Evolutionary conservation across 1,140 invertebrate genomes (phyloP).

Genomic region (Globodera ellingtonae): DNA sequence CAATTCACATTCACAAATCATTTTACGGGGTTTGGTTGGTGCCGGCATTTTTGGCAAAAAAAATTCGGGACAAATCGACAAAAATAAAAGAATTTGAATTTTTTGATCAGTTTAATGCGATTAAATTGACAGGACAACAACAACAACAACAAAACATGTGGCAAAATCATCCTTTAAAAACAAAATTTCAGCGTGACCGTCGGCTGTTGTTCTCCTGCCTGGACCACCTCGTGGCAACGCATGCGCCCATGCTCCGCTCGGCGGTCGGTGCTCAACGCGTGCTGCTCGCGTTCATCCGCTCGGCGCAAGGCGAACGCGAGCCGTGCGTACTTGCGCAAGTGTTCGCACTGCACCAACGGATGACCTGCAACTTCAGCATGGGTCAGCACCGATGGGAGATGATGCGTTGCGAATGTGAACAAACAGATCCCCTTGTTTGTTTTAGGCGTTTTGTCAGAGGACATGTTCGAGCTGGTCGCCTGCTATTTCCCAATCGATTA

Average conservation of each 20-base stretch:
- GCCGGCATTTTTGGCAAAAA: too few relatives aligned
- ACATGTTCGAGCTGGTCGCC: constrained; percentile 55
- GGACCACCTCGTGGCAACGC: constrained; percentile 27
- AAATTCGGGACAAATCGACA: too few relatives aligned
- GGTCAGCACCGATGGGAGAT: constrained; percentile 19
- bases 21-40: too few relatives aligned
- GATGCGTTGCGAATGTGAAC: too few relatives aligned
- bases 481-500: constrained; percentile 57
- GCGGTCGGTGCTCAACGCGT: constrained; percentile 15
- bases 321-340: constrained; percentile 46
- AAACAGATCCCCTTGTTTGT: neutral
- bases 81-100: too few relatives aligned
- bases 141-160: too few relatives aligned
- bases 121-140: too few relatives aligned
- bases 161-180: neutral
- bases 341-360: constrained; percentile 34
- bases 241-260: constrained; percentile 1
- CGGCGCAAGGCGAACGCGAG: constrained; percentile 52
- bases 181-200: constrained; percentile 30
- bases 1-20: too few relatives aligned
- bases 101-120: too few relatives aligned
- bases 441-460: constrained; percentile 40
- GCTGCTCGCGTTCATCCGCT: constrained; percentile 35
- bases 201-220: constrained; percentile 30
- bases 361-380: constrained; percentile 24